Conservation (phyloP, 2,113 vertebrate genomes). For the Lasiurus borealis region DNA sequence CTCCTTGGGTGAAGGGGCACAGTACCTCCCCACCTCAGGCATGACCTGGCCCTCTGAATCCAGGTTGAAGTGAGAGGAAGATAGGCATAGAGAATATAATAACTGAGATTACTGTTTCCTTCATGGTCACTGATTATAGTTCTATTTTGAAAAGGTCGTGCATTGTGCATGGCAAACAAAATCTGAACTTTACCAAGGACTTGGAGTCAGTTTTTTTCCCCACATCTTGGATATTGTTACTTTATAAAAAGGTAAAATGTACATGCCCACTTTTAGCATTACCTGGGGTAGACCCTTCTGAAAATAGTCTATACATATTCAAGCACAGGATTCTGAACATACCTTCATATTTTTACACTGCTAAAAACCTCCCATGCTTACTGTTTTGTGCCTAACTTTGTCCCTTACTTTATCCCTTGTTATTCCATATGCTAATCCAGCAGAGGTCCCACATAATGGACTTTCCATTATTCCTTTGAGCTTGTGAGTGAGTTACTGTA, state of each 20-base stretch:
- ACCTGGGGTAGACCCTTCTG: neutral
- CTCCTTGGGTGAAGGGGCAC: neutral
- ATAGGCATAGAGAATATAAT: accelerated
- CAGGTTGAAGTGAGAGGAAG: neutral
- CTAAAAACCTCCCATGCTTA: neutral
- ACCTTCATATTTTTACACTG: neutral
- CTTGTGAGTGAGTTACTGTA: neutral
- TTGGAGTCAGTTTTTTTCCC: neutral
- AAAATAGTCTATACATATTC: neutral
- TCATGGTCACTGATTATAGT: too few species aligned
- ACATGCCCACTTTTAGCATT: neutral
- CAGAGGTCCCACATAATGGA: neutral
- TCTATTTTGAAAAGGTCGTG: neutral
- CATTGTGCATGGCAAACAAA: neutral
- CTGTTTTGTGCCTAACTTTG: neutral
- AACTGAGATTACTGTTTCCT: neutral
- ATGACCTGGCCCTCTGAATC: neutral
- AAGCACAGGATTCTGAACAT: accelerated
- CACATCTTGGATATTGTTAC: too few species aligned
- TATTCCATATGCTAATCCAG: too few species aligned
- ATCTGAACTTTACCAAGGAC: neutral
- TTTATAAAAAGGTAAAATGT: neutral
- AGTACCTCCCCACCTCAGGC: neutral
- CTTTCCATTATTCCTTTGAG: neutral
- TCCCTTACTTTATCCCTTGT: neutral